Conservation (phyloP, 2,888 invertebrate genomes). For the Sycophila texana region DNA sequence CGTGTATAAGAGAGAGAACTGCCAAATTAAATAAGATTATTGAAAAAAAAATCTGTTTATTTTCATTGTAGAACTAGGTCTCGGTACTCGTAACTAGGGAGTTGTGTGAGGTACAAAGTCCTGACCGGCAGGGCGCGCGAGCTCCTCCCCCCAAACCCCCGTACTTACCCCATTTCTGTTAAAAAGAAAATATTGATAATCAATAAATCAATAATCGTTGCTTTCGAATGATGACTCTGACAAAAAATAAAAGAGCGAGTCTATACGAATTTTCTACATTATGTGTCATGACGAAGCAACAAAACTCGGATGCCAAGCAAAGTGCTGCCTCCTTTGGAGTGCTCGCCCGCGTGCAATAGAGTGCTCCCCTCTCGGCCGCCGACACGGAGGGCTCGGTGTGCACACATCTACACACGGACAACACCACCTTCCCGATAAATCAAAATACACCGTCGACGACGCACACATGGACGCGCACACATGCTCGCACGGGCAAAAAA, state of each 20-base stretch:
- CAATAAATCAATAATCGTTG: slow-evolving; percentile 54
- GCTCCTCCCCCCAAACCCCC: slow-evolving; percentile 74
- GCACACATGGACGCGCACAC: slow-evolving; percentile 9
- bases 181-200: slow-evolving; percentile 38
- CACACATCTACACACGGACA: slow-evolving; percentile 11
- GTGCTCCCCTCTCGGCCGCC: slow-evolving; percentile 26
- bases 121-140: slow-evolving; percentile 76
- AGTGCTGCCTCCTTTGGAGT: slow-evolving; percentile 48
- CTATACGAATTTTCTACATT: slow-evolving; percentile 27
- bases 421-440: slow-evolving; percentile 46
- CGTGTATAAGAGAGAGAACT: slow-evolving; percentile 56
- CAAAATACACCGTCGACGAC: slow-evolving; percentile 50
- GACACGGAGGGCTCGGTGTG: slow-evolving; percentile 19
- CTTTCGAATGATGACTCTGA: slow-evolving; percentile 27
- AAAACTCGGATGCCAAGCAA: slow-evolving; percentile 55
- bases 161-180: slow-evolving; percentile 69
- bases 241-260: not conserved
- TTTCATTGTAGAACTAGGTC: slow-evolving; percentile 67
- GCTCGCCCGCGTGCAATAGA: slow-evolving; percentile 35
- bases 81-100: slow-evolving; percentile 77
- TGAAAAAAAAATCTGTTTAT: not conserved
- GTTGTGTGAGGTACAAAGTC: slow-evolving; percentile 76
- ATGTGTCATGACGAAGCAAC: slow-evolving; percentile 53
- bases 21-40: slow-evolving; percentile 52
- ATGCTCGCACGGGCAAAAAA: slow-evolving; percentile 8